Percentiles rank a stretch among this genome's conserved stretches.
phyloP scores from a whole-genome alignment of 2,113 vertebrate genomes.

The Mungos mungo region DNA sequence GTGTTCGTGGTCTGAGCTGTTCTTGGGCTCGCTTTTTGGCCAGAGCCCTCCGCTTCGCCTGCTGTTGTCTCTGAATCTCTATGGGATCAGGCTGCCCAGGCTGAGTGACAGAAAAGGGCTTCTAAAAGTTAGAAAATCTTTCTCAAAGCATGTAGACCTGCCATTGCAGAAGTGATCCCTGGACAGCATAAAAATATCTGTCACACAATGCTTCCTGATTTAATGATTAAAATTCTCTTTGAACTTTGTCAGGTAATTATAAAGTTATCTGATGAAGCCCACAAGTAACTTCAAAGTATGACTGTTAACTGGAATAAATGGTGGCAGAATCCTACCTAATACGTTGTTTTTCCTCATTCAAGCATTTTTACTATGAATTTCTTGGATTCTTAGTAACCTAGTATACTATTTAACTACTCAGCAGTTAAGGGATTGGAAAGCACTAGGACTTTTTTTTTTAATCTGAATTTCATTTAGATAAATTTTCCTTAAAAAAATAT shows the following conservation, averaged over 20 bases:
- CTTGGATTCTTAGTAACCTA: not conserved
- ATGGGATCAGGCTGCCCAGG: conserved; percentile 73
- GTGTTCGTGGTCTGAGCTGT: conserved; percentile 80
- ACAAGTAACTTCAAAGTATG: not conserved
- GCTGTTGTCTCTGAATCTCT: conserved; percentile 85
- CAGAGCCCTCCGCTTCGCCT: conserved; percentile 80
- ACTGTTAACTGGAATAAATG: not conserved
- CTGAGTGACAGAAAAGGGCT: conserved; percentile 76
- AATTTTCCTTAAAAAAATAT: conserved; percentile 20
- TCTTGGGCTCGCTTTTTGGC: conserved; percentile 82
- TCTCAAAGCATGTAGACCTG: not conserved
- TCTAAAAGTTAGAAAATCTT: not conserved
- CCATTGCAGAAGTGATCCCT: not conserved
- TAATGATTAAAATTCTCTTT: not conserved
- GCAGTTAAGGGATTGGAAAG: not conserved
- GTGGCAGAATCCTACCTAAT: not conserved
- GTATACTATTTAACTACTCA: not conserved
- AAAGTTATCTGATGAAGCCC: not conserved
- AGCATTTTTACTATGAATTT: not conserved
- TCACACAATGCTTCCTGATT: not conserved
- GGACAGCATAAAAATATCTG: not conserved
- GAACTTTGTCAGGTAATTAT: not conserved
- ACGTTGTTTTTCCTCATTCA: not conserved
- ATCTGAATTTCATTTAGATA: conserved; percentile 38
- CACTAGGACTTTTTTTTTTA: not conserved